These are phyloP conservation scores for Tribolium freemani DNA, from an alignment of 2,888 invertebrate genomes.

Conservation along the genomic window DNA sequence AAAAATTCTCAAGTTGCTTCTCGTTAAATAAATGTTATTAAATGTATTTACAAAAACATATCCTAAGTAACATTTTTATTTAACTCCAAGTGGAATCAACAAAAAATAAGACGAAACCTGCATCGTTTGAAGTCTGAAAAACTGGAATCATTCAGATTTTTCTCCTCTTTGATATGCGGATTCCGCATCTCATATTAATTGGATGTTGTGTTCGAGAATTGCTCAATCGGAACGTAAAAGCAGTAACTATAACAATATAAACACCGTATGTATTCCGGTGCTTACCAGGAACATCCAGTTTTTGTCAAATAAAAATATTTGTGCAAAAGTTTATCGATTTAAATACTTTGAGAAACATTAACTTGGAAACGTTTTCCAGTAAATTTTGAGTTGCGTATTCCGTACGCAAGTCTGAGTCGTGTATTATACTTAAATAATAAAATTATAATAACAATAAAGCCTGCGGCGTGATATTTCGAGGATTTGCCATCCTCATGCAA, in stretches of 20 bases:
- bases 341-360: neutral
- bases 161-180: neutral
- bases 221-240: neutral
- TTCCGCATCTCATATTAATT: neutral
- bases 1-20: too few species aligned
- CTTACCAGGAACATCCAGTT: neutral
- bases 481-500: slow-evolving; percentile 17
- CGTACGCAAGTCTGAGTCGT: neutral
- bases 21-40: too few species aligned
- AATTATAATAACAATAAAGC: slow-evolving; percentile 31
- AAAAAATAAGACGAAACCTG: too few species aligned
- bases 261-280: neutral
- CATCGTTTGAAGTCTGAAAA: neutral
- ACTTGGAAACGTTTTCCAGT: neutral
- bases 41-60: too few species aligned
- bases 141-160: neutral
- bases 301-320: too few species aligned
- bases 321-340: too few species aligned
- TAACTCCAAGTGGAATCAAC: too few species aligned
- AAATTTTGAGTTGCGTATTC: neutral
- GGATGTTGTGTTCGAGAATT: neutral
- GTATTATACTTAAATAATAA: slow-evolving; percentile 7
- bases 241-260: neutral
- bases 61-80: too few species aligned
- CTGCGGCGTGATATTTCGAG: slow-evolving; percentile 5